Conservation (phyloP, 2,797 vertebrate species). For the Urophycis tenuis region DNA sequence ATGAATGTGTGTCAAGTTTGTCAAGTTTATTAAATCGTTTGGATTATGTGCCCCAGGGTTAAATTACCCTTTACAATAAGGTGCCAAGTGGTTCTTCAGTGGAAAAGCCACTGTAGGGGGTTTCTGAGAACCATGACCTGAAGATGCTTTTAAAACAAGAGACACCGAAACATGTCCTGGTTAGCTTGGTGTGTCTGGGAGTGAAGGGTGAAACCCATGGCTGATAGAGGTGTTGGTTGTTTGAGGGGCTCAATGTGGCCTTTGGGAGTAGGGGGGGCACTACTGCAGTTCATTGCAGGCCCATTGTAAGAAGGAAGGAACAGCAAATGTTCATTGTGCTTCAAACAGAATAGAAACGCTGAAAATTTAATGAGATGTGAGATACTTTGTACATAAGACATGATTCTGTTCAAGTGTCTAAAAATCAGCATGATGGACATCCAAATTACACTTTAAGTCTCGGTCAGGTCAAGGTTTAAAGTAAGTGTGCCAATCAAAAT, state of each 20-base stretch:
- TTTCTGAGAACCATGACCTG: background rate
- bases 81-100: too few relatives aligned
- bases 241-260: too few relatives aligned
- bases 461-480: background rate
- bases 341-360: background rate
- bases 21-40: background rate
- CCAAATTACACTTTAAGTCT: background rate
- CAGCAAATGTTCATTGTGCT: background rate
- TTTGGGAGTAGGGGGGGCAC: background rate
- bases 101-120: too few relatives aligned
- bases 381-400: background rate
- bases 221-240: background rate
- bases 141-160: background rate
- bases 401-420: background rate
- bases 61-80: background rate
- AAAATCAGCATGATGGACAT: background rate
- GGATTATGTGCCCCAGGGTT: background rate
- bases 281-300: background rate
- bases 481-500: constrained; percentile 4
- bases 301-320: background rate
- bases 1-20: too few relatives aligned
- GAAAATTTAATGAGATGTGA: background rate
- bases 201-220: background rate
- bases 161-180: too few relatives aligned
- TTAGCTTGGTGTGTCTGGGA: background rate